Conservation (phyloP, 2,797 vertebrate species). For the Cirrhinus molitorella region DNA sequence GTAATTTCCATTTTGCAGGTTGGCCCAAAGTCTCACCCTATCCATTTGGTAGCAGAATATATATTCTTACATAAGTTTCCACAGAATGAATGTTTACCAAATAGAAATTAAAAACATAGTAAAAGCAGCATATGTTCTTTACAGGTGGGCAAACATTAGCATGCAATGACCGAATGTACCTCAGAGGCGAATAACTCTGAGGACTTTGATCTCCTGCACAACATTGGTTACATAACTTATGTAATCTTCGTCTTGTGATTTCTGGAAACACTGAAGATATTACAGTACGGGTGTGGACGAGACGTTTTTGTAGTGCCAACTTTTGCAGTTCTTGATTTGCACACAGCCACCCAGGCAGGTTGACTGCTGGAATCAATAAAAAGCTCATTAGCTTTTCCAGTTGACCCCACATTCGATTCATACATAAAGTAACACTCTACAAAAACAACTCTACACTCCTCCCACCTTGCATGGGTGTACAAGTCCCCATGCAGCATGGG, state of each 20-base stretch:
- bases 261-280: constrained; percentile 20
- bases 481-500: neutral
- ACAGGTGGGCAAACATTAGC: constrained; percentile 23
- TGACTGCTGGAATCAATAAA: constrained; percentile 60
- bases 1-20: too few relatives aligned
- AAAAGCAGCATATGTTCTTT: neutral
- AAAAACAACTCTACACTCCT: constrained; percentile 45
- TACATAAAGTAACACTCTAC: constrained; percentile 30
- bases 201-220: constrained; percentile 45
- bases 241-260: constrained; percentile 25
- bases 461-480: constrained; percentile 7
- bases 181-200: constrained; percentile 8
- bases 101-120: neutral
- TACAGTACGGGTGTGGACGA: neutral
- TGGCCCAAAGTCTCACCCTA: neutral
- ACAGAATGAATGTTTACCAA: neutral
- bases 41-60: neutral
- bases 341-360: constrained; percentile 20
- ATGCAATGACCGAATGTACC: neutral
- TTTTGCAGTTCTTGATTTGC: constrained; percentile 16
- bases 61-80: neutral
- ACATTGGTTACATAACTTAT: constrained; percentile 34
- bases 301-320: neutral
- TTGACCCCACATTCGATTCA: constrained; percentile 51
- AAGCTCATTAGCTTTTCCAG: constrained; percentile 47